These are phyloP conservation scores for Epinotia demarniana DNA, from an alignment of 2,888 invertebrate species.

Conservation along the genomic window DNA sequence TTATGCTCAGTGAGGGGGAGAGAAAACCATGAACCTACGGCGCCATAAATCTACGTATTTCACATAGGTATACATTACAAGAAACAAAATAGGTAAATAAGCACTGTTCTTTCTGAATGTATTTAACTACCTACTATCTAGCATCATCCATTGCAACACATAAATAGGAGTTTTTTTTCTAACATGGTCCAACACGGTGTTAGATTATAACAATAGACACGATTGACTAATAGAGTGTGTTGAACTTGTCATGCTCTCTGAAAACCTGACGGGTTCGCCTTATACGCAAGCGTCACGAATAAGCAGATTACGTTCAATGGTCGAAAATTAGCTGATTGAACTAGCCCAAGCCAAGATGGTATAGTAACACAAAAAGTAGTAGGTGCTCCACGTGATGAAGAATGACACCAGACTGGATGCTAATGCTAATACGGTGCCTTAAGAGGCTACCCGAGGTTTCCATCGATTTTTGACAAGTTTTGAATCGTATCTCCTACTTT, in stretches of 20 bases:
- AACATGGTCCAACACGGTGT: slow-evolving; percentile 54
- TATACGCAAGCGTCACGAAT: slow-evolving; percentile 62
- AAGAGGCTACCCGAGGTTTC: too few species aligned
- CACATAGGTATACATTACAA: too few species aligned
- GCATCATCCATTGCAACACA: too few species aligned
- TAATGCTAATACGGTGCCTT: slow-evolving; percentile 2
- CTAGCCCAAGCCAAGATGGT: slow-evolving; percentile 51
- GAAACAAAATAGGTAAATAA: too few species aligned
- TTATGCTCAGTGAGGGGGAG: too few species aligned
- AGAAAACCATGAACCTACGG: too few species aligned
- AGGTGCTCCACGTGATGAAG: slow-evolving; percentile 1
- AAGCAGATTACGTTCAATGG: slow-evolving; percentile 63
- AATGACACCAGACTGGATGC: slow-evolving; percentile 3
- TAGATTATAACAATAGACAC: slow-evolving; percentile 56
- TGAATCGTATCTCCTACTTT: too few species aligned
- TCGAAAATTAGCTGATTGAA: slow-evolving; percentile 66
- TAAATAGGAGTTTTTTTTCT: slow-evolving; percentile 50
- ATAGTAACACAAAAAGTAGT: slow-evolving; percentile 53
- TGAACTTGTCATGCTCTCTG: slow-evolving; percentile 56
- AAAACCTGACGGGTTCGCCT: slow-evolving; percentile 57
- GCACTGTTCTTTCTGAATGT: too few species aligned
- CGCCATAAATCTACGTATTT: not conserved
- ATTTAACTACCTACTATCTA: too few species aligned
- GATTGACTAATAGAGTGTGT: slow-evolving; percentile 57
- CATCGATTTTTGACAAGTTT: too few species aligned